phyloP scores from a whole-genome alignment of 1,140 invertebrate genomes.

The Platorchestia sp. region DNA sequence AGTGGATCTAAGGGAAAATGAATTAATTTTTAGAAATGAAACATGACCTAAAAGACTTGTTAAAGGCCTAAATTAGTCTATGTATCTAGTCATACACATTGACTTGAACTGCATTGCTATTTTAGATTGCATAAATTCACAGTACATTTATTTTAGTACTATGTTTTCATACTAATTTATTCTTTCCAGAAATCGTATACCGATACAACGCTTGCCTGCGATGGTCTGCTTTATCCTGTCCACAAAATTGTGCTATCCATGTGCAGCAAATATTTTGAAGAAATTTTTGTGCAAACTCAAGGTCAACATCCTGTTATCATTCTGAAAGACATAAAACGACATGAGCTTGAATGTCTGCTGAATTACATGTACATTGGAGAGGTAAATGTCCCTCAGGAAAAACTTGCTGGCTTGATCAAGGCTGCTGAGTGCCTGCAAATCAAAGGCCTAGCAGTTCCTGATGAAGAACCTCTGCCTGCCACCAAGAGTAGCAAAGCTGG shows the following conservation, averaged over 20 bases:
- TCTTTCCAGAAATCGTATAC: conserved; percentile 50
- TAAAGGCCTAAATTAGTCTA: no score
- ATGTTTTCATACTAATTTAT: background rate
- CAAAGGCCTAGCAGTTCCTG: conserved; percentile 54
- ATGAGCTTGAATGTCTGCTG: conserved; percentile 52
- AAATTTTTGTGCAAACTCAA: conserved; percentile 57
- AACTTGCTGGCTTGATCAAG: conserved; percentile 54
- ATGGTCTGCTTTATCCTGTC: conserved; percentile 55
- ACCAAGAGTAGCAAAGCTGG: background rate
- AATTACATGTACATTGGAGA: conserved; percentile 59
- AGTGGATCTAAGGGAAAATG: no score
- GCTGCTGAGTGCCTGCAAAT: conserved; percentile 57
- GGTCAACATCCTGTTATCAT: conserved; percentile 55
- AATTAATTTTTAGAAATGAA: no score
- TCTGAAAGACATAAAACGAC: conserved; percentile 56
- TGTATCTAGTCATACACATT: no score
- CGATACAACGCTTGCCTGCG: conserved; percentile 55
- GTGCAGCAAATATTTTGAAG: conserved; percentile 58
- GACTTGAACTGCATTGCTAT: no score
- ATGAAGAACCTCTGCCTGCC: conserved; percentile 51
- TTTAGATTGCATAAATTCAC: no score
- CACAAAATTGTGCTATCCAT: conserved; percentile 57
- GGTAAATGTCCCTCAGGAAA: conserved; percentile 57
- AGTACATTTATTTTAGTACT: no score
- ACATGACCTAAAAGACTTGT: no score